Base-by-base conservation (phyloP, 2,888 invertebrate genomes). In the Eurytoma adleriae region DNA sequence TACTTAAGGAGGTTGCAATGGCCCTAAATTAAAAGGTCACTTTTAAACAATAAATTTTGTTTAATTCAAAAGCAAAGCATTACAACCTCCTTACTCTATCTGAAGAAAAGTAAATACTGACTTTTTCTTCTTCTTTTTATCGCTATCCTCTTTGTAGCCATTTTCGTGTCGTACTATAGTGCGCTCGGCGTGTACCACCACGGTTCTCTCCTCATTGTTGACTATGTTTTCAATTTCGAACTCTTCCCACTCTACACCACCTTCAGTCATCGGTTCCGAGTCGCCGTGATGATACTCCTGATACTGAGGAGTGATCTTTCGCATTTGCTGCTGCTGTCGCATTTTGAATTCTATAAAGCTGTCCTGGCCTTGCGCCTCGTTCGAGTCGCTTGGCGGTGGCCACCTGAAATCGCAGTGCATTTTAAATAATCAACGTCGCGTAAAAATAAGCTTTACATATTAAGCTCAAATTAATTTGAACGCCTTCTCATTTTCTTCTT, bases 261-360 rank as follows among this genome's bases (percentile, higher is more conserved):
- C 92, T 3, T 90, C 89, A 3, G 85, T 85, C 52, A 87, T 86
- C 7, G 85, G 84, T n/a, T 88, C 88, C 3, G 86, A 87, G 24
- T 88, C 87, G 0, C 84, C 85, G 56, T 92, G 92, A 50, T 92
- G 92, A 83, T 94, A 86, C 76, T 88, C 89, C 24, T 92, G 92
- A 87, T 92, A 92, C 59, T 91, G 95, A 0, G 96, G 96, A 2
- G 96, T 96, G 27, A 95, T 95, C 88, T 96, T 95, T 59, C 96
- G 84, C 88, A 96, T 96, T 3, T 85, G 85, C 0, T 86, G 86
- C 77, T 92, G 92, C 88, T 97, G 96, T 0, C 96, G 93, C 93
- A 97, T 92, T 91, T 97, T 97, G 86, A 97, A 97, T 85, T 97
- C 96, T 78, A 97, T 95, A 87, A 97, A 97, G 84, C 95, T 95